phyloP scores from a whole-genome alignment of 2,797 vertebrate genomes.

The Gambelia wislizenii region DNA sequence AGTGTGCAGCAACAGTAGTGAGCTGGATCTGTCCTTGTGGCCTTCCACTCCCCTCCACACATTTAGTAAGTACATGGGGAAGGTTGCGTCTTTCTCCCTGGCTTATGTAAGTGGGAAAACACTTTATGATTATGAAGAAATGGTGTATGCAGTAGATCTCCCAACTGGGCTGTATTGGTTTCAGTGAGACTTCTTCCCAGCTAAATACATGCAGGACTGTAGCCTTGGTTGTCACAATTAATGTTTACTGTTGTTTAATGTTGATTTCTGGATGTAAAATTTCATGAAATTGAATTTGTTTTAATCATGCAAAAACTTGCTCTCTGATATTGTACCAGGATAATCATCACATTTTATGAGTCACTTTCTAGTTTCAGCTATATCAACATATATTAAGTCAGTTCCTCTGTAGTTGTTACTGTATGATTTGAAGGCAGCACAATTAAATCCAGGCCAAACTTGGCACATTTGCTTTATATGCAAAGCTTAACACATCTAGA shows the following conservation, averaged over 20 bases:
- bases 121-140: background rate
- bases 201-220: background rate
- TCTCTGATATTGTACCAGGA: background rate
- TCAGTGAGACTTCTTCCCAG: background rate
- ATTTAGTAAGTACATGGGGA: background rate
- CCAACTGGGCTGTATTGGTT: background rate
- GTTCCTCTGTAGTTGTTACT: conserved; percentile 2
- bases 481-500: conserved; percentile 20
- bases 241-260: too few species aligned
- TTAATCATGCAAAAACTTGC: background rate
- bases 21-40: background rate
- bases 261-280: background rate
- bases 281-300: background rate
- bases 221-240: background rate
- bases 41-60: background rate
- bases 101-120: background rate
- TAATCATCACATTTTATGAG: conserved; percentile 19
- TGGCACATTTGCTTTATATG: background rate
- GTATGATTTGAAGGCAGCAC: conserved; percentile 10
- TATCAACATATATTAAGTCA: conserved; percentile 14
- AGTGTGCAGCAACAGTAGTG: background rate
- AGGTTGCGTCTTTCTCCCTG: too few species aligned
- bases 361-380: conserved; percentile 26
- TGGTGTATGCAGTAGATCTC: background rate
- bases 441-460: conserved; percentile 17